Evolutionary conservation across 2,113 vertebrate genomes (phyloP), one percentile per base, ranked within the genome.

Genomic region (Anhinga rufa): DNA sequence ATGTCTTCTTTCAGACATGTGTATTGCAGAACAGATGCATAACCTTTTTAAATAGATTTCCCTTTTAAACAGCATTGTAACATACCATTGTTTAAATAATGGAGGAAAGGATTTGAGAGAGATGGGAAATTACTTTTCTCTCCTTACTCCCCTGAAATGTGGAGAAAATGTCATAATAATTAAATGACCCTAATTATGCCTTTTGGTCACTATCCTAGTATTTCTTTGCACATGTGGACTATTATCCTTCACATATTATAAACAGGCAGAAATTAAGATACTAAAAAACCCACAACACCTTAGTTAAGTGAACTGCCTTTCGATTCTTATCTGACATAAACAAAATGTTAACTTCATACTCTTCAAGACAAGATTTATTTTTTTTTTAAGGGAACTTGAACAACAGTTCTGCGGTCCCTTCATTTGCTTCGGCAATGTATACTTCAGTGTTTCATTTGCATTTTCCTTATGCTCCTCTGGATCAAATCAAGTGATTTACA

Each of bases 21-120:
- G 32, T 8, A 15, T 64, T 61, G 22, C 88, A 85, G 72, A 97
- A 81, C 82, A 96, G 90, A 91, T 94, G 71, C 65, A 40, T 64
- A 77, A 88, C 69, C 24, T 78, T 86, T 96, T 85, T 28, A 38
- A 95, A 93, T 62, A 76, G 70, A 5, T 54, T 95, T 97, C 72
- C 85, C 75, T 93, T 94, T 92, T 86, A 38, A 87, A 40, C 9
- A 92, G 46, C 82, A 71, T 91, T 92, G 22, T 57, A 79, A 26
- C 16, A 65, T 51, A 76, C 70, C 81, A 9, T 22, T 91, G 75
- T 95, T 98, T 89, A 95, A 95, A 78, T 72, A 92, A 92, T 46
- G 84, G 76, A 93, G 86, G 82, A 88, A 81, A 87, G 72, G 62
- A 89, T 87, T 95, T 92, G 92, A 90, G 70, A 69, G 51, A 92